A percentile compares a stretch with the other conserved stretches of the same genome.
phyloP scores from a whole-genome alignment of 1,140 invertebrate species.

The Bombus impatiens region DNA sequence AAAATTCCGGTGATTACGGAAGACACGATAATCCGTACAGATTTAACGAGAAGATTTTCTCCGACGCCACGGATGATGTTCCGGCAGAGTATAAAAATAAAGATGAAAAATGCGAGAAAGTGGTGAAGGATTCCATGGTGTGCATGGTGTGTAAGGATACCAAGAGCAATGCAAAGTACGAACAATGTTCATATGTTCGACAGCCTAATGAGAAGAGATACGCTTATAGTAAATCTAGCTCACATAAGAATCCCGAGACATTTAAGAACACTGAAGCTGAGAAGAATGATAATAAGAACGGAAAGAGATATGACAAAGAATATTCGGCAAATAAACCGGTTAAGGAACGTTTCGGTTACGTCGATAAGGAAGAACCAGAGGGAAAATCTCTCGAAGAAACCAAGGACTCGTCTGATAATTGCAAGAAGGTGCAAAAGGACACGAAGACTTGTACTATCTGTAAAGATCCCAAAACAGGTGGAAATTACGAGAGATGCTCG shows the following conservation, averaged over 20 bases:
- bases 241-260: conserved; percentile 78
- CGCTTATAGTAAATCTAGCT: conserved; percentile 82
- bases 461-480: conserved; percentile 86
- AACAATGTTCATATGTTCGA: conserved; percentile 88
- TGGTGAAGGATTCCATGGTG: conserved; percentile 86
- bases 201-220: conserved; percentile 87
- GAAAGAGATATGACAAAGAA: not conserved
- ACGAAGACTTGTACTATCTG: conserved; percentile 87
- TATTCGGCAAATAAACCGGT: conserved; percentile 5
- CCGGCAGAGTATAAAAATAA: conserved; percentile 64
- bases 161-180: conserved; percentile 88
- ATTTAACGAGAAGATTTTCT: conserved; percentile 76
- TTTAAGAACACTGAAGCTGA: conserved; percentile 48
- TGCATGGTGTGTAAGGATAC: conserved; percentile 87
- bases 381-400: not conserved
- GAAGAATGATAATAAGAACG: conserved; percentile 73
- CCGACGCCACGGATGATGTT: conserved; percentile 52
- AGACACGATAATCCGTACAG: conserved; percentile 49
- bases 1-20: not conserved
- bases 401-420: conserved; percentile 65
- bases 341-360: not conserved
- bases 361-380: not conserved
- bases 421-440: conserved; percentile 85
- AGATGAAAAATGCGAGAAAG: conserved; percentile 83
- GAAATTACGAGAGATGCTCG: conserved; percentile 88